Conservation (phyloP, 2,113 vertebrate species). For the Rattus rattus region DNA sequence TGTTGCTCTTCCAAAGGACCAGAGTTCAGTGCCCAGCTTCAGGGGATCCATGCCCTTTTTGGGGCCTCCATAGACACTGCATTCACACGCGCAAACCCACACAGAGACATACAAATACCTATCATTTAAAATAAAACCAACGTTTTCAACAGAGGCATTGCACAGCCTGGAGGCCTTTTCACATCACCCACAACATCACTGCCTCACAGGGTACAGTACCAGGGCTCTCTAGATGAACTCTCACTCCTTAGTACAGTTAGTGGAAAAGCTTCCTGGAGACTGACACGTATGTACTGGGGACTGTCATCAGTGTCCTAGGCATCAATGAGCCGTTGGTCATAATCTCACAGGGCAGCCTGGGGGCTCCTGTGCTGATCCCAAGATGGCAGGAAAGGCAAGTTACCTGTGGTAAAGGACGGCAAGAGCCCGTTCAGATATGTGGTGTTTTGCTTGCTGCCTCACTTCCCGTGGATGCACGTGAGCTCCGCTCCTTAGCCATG, state of each 20-base stretch:
- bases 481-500: neutral
- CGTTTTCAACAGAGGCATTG: neutral
- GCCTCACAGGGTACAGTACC: neutral
- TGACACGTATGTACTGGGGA: neutral
- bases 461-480: neutral
- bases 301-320: neutral
- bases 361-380: neutral
- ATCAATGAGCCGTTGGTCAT: neutral
- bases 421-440: neutral
- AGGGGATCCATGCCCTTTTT: too few relatives aligned
- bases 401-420: neutral
- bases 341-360: neutral
- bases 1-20: neutral
- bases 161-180: neutral
- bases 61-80: too few relatives aligned
- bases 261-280: neutral
- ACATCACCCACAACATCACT: neutral
- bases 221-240: neutral
- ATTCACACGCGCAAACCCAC: neutral
- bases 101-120: too few relatives aligned
- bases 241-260: neutral
- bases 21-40: neutral
- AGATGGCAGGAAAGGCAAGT: conserved; percentile 14
- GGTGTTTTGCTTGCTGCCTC: neutral
- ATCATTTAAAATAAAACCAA: neutral